These are phyloP conservation scores for Hyposmocoma kahamanoa DNA, from an alignment of 1,140 invertebrate genomes.

Conservation along the genomic window DNA sequence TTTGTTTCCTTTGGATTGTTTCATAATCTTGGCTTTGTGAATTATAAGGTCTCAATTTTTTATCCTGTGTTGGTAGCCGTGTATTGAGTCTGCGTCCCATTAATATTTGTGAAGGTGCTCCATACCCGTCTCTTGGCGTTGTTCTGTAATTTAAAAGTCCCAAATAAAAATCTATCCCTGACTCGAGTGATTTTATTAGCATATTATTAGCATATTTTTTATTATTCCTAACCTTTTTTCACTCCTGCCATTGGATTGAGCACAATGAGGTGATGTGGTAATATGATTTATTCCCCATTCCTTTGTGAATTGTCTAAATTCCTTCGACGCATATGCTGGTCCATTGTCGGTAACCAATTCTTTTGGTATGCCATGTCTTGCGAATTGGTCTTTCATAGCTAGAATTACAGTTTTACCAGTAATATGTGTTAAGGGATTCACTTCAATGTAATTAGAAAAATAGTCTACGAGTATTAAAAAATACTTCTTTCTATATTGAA, in stretches of 20 bases:
- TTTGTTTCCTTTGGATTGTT: too few species aligned
- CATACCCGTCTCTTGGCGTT: constrained; percentile 7
- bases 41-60: too few species aligned
- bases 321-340: constrained; percentile 33
- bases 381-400: constrained; percentile 33
- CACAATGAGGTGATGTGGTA: constrained; percentile 27
- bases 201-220: constrained; percentile 30
- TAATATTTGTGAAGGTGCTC: constrained; percentile 14
- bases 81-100: constrained; percentile 10
- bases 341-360: constrained; percentile 50
- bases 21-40: too few species aligned
- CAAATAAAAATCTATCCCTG: constrained; percentile 9
- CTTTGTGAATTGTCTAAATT: constrained; percentile 41
- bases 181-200: too few species aligned
- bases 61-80: not conserved
- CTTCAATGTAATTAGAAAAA: constrained; percentile 8
- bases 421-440: not conserved
- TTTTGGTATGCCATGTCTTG: constrained; percentile 47
- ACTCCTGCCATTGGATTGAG: constrained; percentile 42
- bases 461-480: constrained; percentile 7
- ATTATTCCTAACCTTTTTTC: constrained; percentile 29
- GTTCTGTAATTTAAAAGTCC: constrained; percentile 9
- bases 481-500: constrained; percentile 5
- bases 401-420: not conserved
- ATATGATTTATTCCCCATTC: constrained; percentile 35